A percentile compares a stretch with the other conserved stretches of the same genome.
Evolutionary conservation across 2,888 invertebrate genomes (phyloP).

Genomic region (Axea sp.): DNA sequence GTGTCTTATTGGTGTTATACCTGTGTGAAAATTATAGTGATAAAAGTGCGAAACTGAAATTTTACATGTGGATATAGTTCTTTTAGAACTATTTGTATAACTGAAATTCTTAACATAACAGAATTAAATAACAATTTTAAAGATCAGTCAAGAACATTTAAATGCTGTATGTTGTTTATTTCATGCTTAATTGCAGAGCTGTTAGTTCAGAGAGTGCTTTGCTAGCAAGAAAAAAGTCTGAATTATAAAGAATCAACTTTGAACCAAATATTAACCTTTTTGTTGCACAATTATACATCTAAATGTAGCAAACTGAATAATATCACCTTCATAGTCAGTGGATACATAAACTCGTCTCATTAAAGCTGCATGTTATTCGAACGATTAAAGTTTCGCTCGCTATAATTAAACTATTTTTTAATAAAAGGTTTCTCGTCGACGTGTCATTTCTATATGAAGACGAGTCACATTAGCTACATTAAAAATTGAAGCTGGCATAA

Average conservation of each 20-base stretch:
- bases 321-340: constrained; percentile 14
- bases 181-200: constrained; percentile 20
- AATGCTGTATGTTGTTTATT: constrained; percentile 25
- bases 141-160: no score
- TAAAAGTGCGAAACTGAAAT: no score
- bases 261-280: constrained; percentile 11
- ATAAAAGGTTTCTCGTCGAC: constrained; percentile 18
- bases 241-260: constrained; percentile 16
- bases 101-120: no score
- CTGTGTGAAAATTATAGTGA: no score
- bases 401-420: constrained; percentile 43
- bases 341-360: constrained; percentile 26
- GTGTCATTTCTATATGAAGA: constrained; percentile 40
- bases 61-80: no score
- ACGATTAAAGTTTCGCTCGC: constrained; percentile 33
- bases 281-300: constrained; percentile 23
- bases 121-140: no score
- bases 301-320: constrained; percentile 30
- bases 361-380: constrained; percentile 29
- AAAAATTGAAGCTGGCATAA: constrained; percentile 28
- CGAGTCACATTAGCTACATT: constrained; percentile 22
- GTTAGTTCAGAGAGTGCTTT: constrained; percentile 7
- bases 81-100: no score
- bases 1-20: no score
- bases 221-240: constrained; percentile 5